phyloP scores from a whole-genome alignment of 2,113 vertebrate genomes.

The Strigops habroptila region DNA sequence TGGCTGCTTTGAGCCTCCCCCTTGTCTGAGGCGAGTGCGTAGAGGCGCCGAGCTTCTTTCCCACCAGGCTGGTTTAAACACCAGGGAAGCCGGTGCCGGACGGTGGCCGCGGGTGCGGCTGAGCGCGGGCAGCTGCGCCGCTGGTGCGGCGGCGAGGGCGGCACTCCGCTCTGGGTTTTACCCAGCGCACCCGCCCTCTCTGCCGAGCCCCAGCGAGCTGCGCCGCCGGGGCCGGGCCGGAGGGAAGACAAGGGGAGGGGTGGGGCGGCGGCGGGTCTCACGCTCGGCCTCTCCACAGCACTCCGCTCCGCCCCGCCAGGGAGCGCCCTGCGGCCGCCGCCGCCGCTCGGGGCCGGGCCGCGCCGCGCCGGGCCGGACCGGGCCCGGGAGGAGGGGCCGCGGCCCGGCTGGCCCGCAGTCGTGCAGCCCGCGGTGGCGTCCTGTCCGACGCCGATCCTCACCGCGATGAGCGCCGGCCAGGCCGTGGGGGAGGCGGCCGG shows the following conservation, averaged over 20 bases:
- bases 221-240: too few relatives aligned
- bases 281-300: background rate
- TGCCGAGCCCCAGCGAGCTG: too few relatives aligned
- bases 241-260: too few relatives aligned
- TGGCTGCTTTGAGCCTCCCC: background rate
- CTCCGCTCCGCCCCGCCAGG: background rate
- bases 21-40: rapidly evolving
- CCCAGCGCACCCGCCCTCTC: background rate
- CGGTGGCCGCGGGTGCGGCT: rapidly evolving
- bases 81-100: rapidly evolving
- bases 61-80: rapidly evolving
- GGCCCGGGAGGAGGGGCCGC: background rate
- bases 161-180: too few relatives aligned
- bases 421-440: background rate
- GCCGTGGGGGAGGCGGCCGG: background rate
- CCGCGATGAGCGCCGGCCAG: background rate
- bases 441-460: too few relatives aligned
- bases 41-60: rapidly evolving
- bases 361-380: background rate
- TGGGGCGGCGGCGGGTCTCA: too few relatives aligned
- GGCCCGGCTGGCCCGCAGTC: background rate
- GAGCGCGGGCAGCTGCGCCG: rapidly evolving
- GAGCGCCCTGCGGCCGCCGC: background rate
- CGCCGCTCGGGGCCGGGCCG: background rate
- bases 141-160: background rate